Conservation (phyloP, 1,140 invertebrate genomes). For the Hesperophylax magnus region DNA sequence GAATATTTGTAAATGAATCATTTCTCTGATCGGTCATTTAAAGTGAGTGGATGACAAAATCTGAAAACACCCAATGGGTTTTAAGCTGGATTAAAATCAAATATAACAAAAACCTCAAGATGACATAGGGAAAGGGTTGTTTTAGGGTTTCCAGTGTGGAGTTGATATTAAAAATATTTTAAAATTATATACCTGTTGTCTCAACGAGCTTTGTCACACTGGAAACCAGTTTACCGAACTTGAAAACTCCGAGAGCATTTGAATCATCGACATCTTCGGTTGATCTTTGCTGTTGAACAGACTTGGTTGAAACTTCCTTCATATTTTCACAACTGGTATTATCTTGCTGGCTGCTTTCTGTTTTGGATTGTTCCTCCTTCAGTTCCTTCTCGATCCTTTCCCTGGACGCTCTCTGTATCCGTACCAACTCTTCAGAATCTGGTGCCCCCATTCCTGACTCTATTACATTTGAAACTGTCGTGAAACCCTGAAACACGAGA, state of each 20-base stretch:
- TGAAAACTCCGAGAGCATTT: slow-evolving; percentile 32
- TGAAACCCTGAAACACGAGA: slow-evolving; percentile 63
- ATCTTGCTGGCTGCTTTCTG: not conserved
- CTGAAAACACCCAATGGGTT: no score
- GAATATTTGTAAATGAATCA: no score
- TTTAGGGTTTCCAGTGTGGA: no score
- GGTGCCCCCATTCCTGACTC: slow-evolving; percentile 84
- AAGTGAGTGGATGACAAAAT: no score
- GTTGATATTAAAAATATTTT: no score
- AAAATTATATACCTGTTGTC: slow-evolving; percentile 68
- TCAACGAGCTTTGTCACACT: slow-evolving; percentile 81
- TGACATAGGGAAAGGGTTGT: no score
- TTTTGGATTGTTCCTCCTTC: slow-evolving; percentile 31
- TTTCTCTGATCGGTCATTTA: no score
- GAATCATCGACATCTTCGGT: slow-evolving; percentile 21
- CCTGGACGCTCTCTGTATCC: slow-evolving; percentile 64
- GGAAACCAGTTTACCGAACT: slow-evolving; percentile 77
- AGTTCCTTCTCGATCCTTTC: slow-evolving; percentile 48
- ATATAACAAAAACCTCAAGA: no score
- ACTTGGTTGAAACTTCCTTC: not conserved
- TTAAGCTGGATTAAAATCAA: no score
- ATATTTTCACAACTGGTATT: not conserved
- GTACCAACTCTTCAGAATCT: slow-evolving; percentile 81
- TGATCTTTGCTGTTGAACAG: slow-evolving; percentile 3
- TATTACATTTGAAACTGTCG: slow-evolving; percentile 77